Conservation (phyloP, 2,113 vertebrate species). For the Lagenorhynchus albirostris region DNA sequence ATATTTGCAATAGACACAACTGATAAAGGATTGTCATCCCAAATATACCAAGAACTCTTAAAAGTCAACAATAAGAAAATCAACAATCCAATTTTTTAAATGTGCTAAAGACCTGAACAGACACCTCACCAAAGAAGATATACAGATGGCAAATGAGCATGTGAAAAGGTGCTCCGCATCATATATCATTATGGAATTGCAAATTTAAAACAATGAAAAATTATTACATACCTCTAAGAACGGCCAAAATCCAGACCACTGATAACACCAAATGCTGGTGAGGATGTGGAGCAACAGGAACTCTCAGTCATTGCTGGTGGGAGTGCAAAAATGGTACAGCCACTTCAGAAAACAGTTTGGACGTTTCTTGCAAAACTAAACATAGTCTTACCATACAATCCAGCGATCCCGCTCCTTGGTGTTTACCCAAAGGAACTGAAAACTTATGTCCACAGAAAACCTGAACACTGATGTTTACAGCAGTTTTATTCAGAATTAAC, state of each 20-base stretch:
- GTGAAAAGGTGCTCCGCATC: not conserved
- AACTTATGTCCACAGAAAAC: not conserved
- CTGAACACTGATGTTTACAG: not conserved
- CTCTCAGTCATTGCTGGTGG: not conserved
- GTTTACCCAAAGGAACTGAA: not conserved
- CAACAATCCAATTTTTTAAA: not conserved
- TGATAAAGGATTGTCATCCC: not conserved
- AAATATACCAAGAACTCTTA: not conserved
- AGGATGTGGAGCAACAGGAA: not conserved
- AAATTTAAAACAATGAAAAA: not conserved
- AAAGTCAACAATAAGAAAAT: not conserved
- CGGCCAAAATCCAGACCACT: not conserved
- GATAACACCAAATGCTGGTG: not conserved
- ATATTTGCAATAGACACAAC: not conserved
- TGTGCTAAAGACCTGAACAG: not conserved
- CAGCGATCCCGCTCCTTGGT: not conserved
- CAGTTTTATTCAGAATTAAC: not conserved
- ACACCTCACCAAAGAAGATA: not conserved
- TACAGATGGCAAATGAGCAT: not conserved
- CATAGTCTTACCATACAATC: not conserved
- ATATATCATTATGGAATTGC: not conserved
- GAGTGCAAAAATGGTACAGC: not conserved
- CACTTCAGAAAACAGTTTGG: not conserved
- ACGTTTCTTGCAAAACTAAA: not conserved
- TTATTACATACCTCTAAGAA: not conserved